Percentiles rank a stretch among this genome's conserved stretches.
These are phyloP conservation scores for Notodonta dromedarius DNA, from an alignment of 2,888 invertebrate genomes.

Conservation along the genomic window DNA sequence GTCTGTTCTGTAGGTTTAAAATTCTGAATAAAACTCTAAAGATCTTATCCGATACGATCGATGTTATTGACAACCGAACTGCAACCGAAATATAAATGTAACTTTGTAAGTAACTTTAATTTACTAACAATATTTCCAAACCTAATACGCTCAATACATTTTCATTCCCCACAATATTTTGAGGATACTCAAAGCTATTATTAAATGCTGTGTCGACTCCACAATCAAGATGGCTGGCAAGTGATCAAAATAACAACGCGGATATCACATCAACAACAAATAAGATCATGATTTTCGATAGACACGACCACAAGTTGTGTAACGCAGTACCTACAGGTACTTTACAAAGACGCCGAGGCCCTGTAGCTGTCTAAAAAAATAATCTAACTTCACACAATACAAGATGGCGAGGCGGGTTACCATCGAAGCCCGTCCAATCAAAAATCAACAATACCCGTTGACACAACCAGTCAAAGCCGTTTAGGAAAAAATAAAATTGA, in stretches of 20 bases:
- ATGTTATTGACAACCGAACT: too few species aligned
- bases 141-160: background rate
- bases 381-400: constrained; percentile 53
- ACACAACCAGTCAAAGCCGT: constrained; percentile 54
- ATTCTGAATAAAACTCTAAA: too few species aligned
- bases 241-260: constrained; percentile 45
- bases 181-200: too few species aligned
- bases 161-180: background rate
- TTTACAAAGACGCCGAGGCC: constrained; percentile 33
- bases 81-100: too few species aligned
- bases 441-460: constrained; percentile 61
- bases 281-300: constrained; percentile 48
- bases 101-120: too few species aligned
- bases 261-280: constrained; percentile 46
- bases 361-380: constrained; percentile 37
- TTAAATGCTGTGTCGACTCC: background rate
- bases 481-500: constrained; percentile 54
- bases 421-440: constrained; percentile 60
- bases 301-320: constrained; percentile 46
- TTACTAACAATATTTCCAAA: too few species aligned
- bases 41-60: too few species aligned
- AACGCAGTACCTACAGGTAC: constrained; percentile 41
- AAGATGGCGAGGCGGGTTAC: constrained; percentile 32
- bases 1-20: too few species aligned
- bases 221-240: constrained; percentile 26